phyloP scores from a whole-genome alignment of 2,888 invertebrate species.

The Cephus spinipes region DNA sequence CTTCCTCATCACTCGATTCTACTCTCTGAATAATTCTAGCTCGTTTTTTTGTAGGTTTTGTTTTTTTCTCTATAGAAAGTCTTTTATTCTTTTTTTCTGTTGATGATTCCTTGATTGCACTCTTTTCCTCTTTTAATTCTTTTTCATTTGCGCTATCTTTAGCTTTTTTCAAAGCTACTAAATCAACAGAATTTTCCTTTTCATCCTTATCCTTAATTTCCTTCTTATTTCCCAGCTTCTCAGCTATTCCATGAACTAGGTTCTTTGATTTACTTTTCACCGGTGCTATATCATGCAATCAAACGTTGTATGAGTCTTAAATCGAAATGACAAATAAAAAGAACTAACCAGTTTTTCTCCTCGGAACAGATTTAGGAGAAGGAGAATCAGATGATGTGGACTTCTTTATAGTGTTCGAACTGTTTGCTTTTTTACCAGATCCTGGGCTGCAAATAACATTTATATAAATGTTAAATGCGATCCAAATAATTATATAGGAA shows the following conservation, averaged over 20 bases:
- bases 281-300: background rate
- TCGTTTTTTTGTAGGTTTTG: constrained; percentile 40
- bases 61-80: constrained; percentile 25
- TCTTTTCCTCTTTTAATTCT: constrained; percentile 18
- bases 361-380: constrained; percentile 17
- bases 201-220: constrained; percentile 21
- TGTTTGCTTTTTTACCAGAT: constrained; percentile 34
- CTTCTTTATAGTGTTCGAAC: background rate
- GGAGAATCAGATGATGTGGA: background rate
- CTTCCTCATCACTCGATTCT: constrained; percentile 63
- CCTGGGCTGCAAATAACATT: constrained; percentile 25
- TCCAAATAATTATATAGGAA: background rate
- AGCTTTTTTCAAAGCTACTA: background rate
- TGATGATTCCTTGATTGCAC: constrained; percentile 26
- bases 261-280: constrained; percentile 26
- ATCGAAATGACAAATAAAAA: background rate
- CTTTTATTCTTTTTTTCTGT: constrained; percentile 34
- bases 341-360: background rate
- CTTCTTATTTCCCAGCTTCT: constrained; percentile 12
- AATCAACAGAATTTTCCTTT: constrained; percentile 6
- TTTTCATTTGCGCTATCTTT: constrained; percentile 8
- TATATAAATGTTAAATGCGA: constrained; percentile 4
- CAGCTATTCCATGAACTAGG: constrained; percentile 1
- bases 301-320: background rate
- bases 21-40: constrained; percentile 39